Evolutionary conservation across 2,113 vertebrate species (phyloP).

Genomic region (Pteruthius melanotis): DNA sequence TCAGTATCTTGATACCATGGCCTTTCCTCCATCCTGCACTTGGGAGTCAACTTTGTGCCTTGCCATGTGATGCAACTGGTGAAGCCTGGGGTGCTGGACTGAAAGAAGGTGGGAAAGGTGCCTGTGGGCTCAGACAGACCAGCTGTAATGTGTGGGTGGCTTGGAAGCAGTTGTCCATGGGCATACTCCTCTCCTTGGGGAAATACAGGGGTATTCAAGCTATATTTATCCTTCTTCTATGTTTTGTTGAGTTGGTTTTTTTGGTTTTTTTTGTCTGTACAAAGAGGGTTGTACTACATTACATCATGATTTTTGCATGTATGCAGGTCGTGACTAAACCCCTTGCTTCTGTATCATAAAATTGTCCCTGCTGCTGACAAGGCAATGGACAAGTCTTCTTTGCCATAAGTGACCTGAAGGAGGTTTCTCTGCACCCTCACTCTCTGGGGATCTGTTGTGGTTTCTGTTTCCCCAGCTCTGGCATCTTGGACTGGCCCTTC

Average conservation of each 20-base stretch:
- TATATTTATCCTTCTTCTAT: background rate
- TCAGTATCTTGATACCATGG: background rate
- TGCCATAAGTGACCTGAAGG: background rate
- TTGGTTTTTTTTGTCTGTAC: background rate
- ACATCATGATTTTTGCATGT: background rate
- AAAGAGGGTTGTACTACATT: background rate
- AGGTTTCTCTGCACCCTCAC: background rate
- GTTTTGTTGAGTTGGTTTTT: background rate
- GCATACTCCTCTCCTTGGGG: background rate
- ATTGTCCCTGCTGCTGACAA: background rate
- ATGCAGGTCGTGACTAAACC: background rate
- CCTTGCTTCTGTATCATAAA: background rate
- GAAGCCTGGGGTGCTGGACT: background rate
- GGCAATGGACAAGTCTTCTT: background rate
- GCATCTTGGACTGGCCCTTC: background rate
- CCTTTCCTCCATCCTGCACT: background rate
- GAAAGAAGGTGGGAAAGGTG: background rate
- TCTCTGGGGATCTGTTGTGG: background rate
- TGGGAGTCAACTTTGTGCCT: background rate
- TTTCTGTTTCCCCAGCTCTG: background rate
- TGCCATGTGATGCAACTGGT: background rate
- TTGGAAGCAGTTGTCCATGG: background rate
- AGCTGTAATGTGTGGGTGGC: accelerated
- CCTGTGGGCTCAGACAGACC: background rate
- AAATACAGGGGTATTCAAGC: accelerated